Conservation (phyloP, 2,797 vertebrate genomes). For the Orientallactaga sibirica region DNA sequence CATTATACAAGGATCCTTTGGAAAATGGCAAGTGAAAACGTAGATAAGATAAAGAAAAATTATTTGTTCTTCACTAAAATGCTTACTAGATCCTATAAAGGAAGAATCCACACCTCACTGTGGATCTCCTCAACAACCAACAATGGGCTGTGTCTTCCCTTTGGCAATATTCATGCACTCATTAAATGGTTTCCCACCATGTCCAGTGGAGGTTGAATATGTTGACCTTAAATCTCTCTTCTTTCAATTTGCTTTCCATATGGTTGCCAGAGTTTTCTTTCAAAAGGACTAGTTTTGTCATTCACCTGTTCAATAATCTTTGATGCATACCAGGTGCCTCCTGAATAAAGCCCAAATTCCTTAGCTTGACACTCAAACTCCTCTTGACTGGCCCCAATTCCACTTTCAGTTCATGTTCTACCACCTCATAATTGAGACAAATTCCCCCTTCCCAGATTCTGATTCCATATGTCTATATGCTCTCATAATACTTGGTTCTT, state of each 20-base stretch:
- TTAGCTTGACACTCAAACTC: slow-evolving; percentile 52
- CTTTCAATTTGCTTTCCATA: slow-evolving; percentile 75
- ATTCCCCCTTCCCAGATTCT: slow-evolving; percentile 32
- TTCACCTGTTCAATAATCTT: slow-evolving; percentile 83
- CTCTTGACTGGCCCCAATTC: slow-evolving; percentile 69
- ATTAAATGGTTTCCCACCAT: slow-evolving; percentile 18
- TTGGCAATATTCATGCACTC: neutral
- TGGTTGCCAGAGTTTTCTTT: slow-evolving; percentile 82
- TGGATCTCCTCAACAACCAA: neutral
- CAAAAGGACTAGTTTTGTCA: slow-evolving; percentile 77
- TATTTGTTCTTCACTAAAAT: neutral
- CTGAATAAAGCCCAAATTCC: slow-evolving; percentile 71
- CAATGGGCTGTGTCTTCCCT: neutral
- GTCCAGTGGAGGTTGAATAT: neutral
- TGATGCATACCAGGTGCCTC: slow-evolving; percentile 81
- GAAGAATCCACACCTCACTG: neutral
- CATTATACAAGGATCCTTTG: neutral
- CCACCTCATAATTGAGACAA: slow-evolving; percentile 72
- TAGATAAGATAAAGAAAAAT: neutral
- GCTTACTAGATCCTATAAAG: neutral
- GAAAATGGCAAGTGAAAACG: neutral
- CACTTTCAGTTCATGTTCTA: slow-evolving; percentile 69
- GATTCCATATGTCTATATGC: slow-evolving; percentile 31
- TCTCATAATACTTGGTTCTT: neutral
- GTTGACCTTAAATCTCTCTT: slow-evolving; percentile 24